A percentile compares a stretch with the other conserved stretches of the same genome.
Conservation (phyloP, 2,888 invertebrate genomes). For the Eubasilissa splendida region DNA sequence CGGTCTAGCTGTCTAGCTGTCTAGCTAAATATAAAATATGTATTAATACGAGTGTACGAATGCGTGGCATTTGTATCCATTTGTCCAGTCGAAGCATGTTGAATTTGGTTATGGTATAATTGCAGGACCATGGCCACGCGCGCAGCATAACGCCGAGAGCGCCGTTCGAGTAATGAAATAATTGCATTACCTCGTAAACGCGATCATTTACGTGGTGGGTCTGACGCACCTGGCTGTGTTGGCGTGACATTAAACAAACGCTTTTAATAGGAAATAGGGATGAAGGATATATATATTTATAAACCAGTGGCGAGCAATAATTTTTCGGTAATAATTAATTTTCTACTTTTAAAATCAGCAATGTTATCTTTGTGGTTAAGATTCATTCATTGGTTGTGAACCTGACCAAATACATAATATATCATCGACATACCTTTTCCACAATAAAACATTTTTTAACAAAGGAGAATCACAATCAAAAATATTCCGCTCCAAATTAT, state of each 20-base stretch:
- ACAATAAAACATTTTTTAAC: too few species aligned
- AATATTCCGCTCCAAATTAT: too few species aligned
- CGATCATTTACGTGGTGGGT: conserved; percentile 30
- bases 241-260: conserved; percentile 2
- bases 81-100: not conserved
- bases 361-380: too few species aligned
- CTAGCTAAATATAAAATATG: too few species aligned
- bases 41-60: not conserved
- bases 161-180: conserved; percentile 49
- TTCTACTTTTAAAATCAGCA: too few species aligned
- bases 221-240: conserved; percentile 17
- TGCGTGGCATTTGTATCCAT: not conserved
- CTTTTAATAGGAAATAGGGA: not conserved
- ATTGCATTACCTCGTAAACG: conserved; percentile 52
- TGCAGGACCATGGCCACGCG: conserved; percentile 17
- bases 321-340: too few species aligned
- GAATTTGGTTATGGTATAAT: conserved; percentile 13
- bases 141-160: conserved; percentile 22
- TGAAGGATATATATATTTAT: not conserved
- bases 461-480: too few species aligned
- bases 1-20: too few species aligned
- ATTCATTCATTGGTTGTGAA: too few species aligned
- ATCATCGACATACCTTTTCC: too few species aligned
- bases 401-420: too few species aligned
- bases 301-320: too few species aligned